Percentiles rank a stretch among this genome's conserved stretches.
Evolutionary conservation across 2,113 vertebrate species (phyloP).

Genomic region (Rhinoptilus africanus): DNA sequence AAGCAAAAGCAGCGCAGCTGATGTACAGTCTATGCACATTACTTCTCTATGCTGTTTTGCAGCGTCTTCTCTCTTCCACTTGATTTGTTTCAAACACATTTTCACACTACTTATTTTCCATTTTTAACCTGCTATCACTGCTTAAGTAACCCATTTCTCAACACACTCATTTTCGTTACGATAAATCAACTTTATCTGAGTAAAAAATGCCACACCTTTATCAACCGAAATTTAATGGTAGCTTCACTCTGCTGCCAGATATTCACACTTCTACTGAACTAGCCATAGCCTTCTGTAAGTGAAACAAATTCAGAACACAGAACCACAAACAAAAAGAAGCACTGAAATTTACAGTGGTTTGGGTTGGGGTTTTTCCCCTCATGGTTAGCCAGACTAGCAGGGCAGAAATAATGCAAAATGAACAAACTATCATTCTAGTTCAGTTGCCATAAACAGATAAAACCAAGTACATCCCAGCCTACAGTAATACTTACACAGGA

Average conservation of each 20-base stretch:
- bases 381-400: not conserved
- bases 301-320: not conserved
- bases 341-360: not conserved
- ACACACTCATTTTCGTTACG: not conserved
- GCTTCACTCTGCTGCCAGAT: not conserved
- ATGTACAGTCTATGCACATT: not conserved
- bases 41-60: not conserved
- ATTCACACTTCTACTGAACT: not conserved
- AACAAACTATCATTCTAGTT: not conserved
- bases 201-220: not conserved
- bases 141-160: not conserved
- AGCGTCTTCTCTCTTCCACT: not conserved
- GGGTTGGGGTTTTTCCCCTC: not conserved
- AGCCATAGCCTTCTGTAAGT: not conserved
- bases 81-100: not conserved
- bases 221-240: not conserved
- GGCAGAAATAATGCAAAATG: not conserved
- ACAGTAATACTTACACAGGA: not conserved
- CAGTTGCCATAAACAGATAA: not conserved
- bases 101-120: not conserved
- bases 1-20: not conserved
- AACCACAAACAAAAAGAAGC: not conserved
- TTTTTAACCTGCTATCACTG: not conserved
- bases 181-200: not conserved
- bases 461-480: not conserved